Evolutionary conservation across 2,113 vertebrate genomes (phyloP).

Genomic region (Tragulus kanchil): DNA sequence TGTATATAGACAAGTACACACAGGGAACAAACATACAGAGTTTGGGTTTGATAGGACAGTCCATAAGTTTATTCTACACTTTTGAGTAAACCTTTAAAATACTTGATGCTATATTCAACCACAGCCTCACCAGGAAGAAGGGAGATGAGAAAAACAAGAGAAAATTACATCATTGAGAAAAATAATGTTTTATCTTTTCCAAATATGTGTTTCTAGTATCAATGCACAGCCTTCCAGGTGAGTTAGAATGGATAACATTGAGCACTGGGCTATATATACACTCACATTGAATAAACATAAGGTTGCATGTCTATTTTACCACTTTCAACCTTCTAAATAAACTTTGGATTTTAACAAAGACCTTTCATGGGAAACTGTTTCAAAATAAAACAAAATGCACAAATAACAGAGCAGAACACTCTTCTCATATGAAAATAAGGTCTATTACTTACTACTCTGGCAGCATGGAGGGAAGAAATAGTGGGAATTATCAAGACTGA

Average conservation of each 20-base stretch:
- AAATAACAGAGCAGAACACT: background rate
- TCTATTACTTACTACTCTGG: background rate
- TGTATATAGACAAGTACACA: background rate
- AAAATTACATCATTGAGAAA: background rate
- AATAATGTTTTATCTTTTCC: background rate
- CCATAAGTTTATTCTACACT: background rate
- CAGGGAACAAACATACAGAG: background rate
- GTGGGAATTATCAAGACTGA: background rate
- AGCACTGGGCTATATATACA: background rate
- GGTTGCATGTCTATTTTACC: background rate
- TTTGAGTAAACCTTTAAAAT: constrained; percentile 20
- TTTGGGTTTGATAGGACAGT: background rate
- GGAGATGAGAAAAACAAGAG: background rate
- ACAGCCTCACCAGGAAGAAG: background rate
- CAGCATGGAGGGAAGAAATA: background rate
- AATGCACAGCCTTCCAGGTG: background rate
- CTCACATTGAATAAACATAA: background rate
- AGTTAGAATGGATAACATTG: background rate
- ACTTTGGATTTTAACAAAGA: background rate
- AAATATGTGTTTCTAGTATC: background rate
- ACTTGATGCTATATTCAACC: background rate
- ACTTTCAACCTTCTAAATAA: background rate
- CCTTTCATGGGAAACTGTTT: background rate
- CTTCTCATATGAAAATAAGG: no score
- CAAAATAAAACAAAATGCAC: background rate